Evolutionary conservation across 2,113 vertebrate genomes (phyloP).

Genomic region (Gambusia affinis): DNA sequence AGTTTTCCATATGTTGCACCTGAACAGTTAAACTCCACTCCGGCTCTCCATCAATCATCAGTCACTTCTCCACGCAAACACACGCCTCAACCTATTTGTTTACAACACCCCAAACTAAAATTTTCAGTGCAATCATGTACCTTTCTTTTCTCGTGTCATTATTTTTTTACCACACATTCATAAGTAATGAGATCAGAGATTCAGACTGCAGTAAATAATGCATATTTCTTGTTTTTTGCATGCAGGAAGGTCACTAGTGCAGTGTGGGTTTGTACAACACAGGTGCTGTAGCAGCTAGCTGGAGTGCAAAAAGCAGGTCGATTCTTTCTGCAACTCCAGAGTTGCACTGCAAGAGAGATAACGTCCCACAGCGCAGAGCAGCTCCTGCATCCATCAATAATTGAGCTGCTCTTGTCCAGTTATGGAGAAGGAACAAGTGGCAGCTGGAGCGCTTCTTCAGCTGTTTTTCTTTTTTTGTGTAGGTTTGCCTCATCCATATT

Average conservation of each 20-base stretch:
- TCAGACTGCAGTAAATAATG: slow-evolving; percentile 1
- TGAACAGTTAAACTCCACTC: slow-evolving; percentile 33
- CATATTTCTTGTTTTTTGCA: slow-evolving; percentile 4
- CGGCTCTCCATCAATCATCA: slow-evolving; percentile 28
- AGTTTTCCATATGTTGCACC: slow-evolving; percentile 65
- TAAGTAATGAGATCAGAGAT: slow-evolving; percentile 62
- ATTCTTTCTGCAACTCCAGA: slow-evolving; percentile 8
- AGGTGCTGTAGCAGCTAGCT: slow-evolving; percentile 3
- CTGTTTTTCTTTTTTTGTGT: slow-evolving; percentile 51
- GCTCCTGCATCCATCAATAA: slow-evolving; percentile 73
- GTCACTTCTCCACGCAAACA: slow-evolving; percentile 15
- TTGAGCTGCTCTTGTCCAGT: slow-evolving; percentile 68
- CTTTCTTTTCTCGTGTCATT: slow-evolving; percentile 44
- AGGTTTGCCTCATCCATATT: slow-evolving; percentile 73
- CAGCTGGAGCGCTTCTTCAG: slow-evolving; percentile 9
- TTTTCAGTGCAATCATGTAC: slow-evolving; percentile 52
- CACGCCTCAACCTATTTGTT: slow-evolving; percentile 37
- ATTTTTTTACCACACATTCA: slow-evolving; percentile 68
- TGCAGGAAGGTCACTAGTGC: neutral
- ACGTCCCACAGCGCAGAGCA: slow-evolving; percentile 29
- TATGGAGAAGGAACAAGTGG: slow-evolving; percentile 50
- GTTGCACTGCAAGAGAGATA: slow-evolving; percentile 41
- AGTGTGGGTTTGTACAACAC: neutral
- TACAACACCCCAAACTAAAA: slow-evolving; percentile 43
- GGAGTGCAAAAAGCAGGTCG: slow-evolving; percentile 9